Base-by-base conservation (phyloP, 2,113 vertebrate species). In the Sceloporus tristichus region DNA sequence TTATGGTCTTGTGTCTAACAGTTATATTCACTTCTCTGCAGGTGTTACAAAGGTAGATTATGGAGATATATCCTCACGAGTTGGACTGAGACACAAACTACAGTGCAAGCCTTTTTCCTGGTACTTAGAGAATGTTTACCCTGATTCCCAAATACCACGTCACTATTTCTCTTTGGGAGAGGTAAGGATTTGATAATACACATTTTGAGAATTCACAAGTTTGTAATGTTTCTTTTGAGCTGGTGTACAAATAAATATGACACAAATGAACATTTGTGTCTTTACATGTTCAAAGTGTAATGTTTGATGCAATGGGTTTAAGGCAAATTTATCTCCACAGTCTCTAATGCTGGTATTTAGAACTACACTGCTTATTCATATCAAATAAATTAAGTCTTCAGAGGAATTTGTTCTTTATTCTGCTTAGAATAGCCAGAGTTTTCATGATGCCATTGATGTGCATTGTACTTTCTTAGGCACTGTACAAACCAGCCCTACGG, bases 31-130 rank as follows among this genome's bases (percentile, higher is more conserved):
- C 91, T 75, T 94, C 91, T 95, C 87, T 84, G 56, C 95, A 99
- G 99, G 99, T 90, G 99, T 99, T 95, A 99, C 99, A 91, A 99
- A 99, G 94, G 99, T 99, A 91, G 99, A 99, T 95, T 99, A 99
- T 40, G 99, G 99, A 89, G 99, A 99, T 94, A 99, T 99, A 97
- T 96, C 98, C 0, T 95, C 97, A 92, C 97, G 99, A 88, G 88
- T 97, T 25, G 94, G 96, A 73, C 96, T 99, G 78, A 98, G 99
- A 94, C 98, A 99, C 93, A 99, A 98, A 93, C 98, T 99, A 86
- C 98, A 99, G 84, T 99, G 99, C 96, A 99, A 97, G 94, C 99
- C 99, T 80, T 99, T 99, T 96, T 98, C 98, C 84, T 99, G 99
- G 99, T 99, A 98, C 96, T 96, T 99, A 86, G 99, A 99, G 96